Percentiles rank a stretch among this genome's conserved stretches.
Evolutionary conservation across 1,140 invertebrate genomes (phyloP).

Genomic region (Gonatopus flavifemur): DNA sequence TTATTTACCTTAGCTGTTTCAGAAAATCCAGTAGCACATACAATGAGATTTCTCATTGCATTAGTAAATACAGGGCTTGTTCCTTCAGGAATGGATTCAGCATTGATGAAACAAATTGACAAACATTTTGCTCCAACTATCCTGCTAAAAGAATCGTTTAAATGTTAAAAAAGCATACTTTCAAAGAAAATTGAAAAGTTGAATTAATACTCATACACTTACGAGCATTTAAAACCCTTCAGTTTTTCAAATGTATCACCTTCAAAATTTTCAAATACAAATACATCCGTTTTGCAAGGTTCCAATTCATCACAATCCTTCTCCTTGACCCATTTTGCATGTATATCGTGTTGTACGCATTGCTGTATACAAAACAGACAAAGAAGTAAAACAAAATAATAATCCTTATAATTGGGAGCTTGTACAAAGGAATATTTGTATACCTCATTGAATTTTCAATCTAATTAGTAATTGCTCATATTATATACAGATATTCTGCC

Average conservation of each 20-base stretch:
- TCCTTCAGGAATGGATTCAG: conserved; percentile 73
- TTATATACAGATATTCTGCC: conserved; percentile 10
- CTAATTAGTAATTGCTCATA: conserved; percentile 13
- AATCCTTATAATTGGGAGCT: not conserved
- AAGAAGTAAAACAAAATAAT: conserved; percentile 22
- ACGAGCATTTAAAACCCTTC: conserved; percentile 66
- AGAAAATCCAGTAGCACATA: conserved; percentile 73
- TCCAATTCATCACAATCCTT: conserved; percentile 52
- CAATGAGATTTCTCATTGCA: conserved; percentile 75
- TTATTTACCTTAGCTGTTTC: conserved; percentile 64
- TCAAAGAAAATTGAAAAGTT: conserved; percentile 11
- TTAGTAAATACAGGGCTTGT: conserved; percentile 76
- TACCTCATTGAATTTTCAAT: conserved; percentile 4
- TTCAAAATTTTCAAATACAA: conserved; percentile 73
- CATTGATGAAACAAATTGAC: conserved; percentile 71
- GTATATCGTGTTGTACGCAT: conserved; percentile 55
- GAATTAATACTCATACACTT: conserved; percentile 47
- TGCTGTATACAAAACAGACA: no score
- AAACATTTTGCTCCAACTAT: conserved; percentile 80
- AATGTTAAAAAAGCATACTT: conserved; percentile 7
- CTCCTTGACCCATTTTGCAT: conserved; percentile 59
- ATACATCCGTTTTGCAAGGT: conserved; percentile 71
- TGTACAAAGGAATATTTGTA: no score
- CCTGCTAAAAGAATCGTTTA: conserved; percentile 56
- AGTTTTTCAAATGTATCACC: conserved; percentile 70